Evolutionary conservation across 2,797 vertebrate species (phyloP), one percentile per base, ranked within the genome.

Genomic region (Cryptoblepharus egeriae): DNA sequence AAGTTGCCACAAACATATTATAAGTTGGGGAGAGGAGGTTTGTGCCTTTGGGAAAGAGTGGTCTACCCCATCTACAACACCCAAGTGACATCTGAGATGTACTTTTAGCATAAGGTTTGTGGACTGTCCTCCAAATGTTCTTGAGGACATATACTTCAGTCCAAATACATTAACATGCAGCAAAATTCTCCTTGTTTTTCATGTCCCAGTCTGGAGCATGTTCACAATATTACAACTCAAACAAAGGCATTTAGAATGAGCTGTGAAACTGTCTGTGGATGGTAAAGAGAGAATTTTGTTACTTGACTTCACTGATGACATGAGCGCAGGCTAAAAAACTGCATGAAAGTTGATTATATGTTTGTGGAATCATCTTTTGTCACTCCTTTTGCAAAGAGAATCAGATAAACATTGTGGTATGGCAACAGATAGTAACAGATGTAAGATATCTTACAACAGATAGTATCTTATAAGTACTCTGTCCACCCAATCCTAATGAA

Each of bases 141-240:
- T 83, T 35, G 82, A 89, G 82, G 82, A 10, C 80, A 52, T 77
- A 57, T 79, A 84, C 88, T 87, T 89, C 12, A 75, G 74, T 74
- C 42, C 18, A 70, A 24, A 65, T 79, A 79, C 77, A 91, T 86
- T 77, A 30, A 42, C 20, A 83, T n/a, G 4, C 64, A 52, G 42
- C n/a, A 37, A 61, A 68, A 69, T 35, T 3, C 28, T 20, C 26
- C 18, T 35, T 22, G 16, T 16, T 32, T 35, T 42, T 57, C 24
- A 35, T 30, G 58, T 24, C 65, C 26, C 68, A 70, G 45, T 63
- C 24, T 24, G 18, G 24, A 72, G 60, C 12, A 4, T 4, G 12
- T 67, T 77, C 35, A 32, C 12, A 35, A 2, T 65, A 5, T 16
- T 10, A 32, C 37, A 65, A 5, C 32, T 68, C 42, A 71, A 45